Evolutionary conservation across 1,140 invertebrate genomes (phyloP).

Genomic region (Proctacanthus coquilletti): DNA sequence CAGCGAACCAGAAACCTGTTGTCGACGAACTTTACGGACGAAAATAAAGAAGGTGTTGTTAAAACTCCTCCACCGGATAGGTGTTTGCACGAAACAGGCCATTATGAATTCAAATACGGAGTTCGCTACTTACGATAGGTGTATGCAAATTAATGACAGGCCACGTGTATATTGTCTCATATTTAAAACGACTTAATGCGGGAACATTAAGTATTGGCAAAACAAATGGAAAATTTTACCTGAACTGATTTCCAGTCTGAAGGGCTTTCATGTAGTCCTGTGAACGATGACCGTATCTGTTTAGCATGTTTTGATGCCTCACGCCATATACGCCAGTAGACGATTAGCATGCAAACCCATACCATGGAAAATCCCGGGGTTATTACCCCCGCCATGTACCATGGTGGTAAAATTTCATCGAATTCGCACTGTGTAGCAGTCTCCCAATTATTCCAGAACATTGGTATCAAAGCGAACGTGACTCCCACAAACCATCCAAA

Average conservation of each 20-base stretch:
- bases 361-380: slow-evolving; percentile 49
- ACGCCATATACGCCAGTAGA: slow-evolving; percentile 59
- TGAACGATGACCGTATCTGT: slow-evolving; percentile 36
- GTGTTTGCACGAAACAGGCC: too few relatives aligned
- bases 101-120: too few relatives aligned
- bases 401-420: slow-evolving; percentile 22
- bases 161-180: too few relatives aligned
- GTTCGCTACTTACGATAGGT: too few relatives aligned
- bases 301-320: slow-evolving; percentile 50
- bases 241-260: slow-evolving; percentile 56
- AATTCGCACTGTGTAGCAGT: slow-evolving; percentile 37
- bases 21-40: too few relatives aligned
- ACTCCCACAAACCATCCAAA: slow-evolving; percentile 46
- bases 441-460: slow-evolving; percentile 57
- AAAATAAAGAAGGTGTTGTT: too few relatives aligned
- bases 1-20: too few relatives aligned
- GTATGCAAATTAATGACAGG: too few relatives aligned
- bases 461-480: slow-evolving; percentile 42
- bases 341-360: slow-evolving; percentile 50
- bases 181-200: too few relatives aligned
- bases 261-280: slow-evolving; percentile 33
- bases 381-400: slow-evolving; percentile 47
- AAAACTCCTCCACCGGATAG: too few relatives aligned
- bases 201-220: neutral
- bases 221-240: slow-evolving; percentile 20